phyloP scores from a whole-genome alignment of 2,113 vertebrate genomes.

The Pachycephala philippinensis region DNA sequence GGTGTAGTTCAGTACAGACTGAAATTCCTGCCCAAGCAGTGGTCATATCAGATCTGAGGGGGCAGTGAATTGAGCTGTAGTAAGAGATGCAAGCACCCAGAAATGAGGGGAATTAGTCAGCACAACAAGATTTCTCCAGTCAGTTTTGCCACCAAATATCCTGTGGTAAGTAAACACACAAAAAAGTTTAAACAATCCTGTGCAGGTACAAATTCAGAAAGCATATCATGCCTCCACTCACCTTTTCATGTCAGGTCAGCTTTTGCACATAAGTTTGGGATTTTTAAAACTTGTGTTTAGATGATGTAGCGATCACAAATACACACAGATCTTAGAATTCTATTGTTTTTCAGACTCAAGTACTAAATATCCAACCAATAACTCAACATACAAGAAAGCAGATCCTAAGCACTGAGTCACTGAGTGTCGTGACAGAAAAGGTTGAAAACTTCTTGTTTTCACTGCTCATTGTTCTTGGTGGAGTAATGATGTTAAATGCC shows the following conservation, averaged over 20 bases:
- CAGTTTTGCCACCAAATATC: not conserved
- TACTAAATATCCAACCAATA: not conserved
- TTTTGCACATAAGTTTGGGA: not conserved
- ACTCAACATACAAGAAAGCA: not conserved
- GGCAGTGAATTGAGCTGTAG: not conserved
- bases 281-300: not conserved
- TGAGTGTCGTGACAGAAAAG: rapidly evolving
- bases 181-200: not conserved
- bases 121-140: not conserved
- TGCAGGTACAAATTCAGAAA: not conserved
- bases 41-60: not conserved
- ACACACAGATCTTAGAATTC: not conserved
- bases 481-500: not conserved
- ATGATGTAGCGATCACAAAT: not conserved
- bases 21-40: not conserved
- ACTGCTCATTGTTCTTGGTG: not conserved
- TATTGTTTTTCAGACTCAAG: not conserved
- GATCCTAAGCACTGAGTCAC: not conserved
- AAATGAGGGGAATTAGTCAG: not conserved
- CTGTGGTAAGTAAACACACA: not conserved
- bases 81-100: not conserved
- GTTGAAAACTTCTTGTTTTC: not conserved
- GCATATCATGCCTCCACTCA: not conserved
- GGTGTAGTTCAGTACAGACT: not conserved
- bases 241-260: not conserved